Percentiles rank a stretch among this genome's conserved stretches.
These are phyloP conservation scores for Gouania willdenowi DNA, from an alignment of 2,797 vertebrate genomes.

Conservation along the genomic window DNA sequence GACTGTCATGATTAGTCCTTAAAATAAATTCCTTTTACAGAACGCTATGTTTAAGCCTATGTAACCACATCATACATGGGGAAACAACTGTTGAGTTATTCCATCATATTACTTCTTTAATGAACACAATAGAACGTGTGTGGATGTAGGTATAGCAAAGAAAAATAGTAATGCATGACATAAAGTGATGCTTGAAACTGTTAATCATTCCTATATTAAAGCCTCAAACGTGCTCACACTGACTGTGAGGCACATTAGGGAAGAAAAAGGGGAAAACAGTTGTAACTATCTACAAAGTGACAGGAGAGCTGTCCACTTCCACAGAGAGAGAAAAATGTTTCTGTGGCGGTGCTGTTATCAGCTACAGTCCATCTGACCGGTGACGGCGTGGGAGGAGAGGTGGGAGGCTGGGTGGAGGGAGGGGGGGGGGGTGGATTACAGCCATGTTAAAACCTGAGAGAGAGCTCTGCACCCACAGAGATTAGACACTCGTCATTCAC, in stretches of 20 bases:
- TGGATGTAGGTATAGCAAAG: constrained; percentile 24
- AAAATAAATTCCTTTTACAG: constrained; percentile 65
- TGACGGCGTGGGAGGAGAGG: constrained; percentile 8
- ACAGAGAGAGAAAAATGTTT: constrained; percentile 23
- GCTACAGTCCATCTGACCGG: constrained; percentile 50
- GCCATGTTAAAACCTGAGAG: constrained; percentile 65
- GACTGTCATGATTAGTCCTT: constrained; percentile 39
- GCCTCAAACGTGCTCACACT: constrained; percentile 30
- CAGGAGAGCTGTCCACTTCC: constrained; percentile 50
- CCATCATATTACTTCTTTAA: constrained; percentile 28
- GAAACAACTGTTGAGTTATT: constrained; percentile 34
- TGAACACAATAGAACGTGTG: constrained; percentile 18
- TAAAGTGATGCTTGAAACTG: constrained; percentile 13
- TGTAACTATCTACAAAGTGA: constrained; percentile 58
- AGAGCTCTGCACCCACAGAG: constrained; percentile 67
- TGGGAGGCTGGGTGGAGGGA: not conserved
- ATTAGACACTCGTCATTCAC: constrained; percentile 74
- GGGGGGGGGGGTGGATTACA: constrained; percentile 54
- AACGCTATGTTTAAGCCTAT: constrained; percentile 42
- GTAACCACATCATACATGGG: constrained; percentile 35
- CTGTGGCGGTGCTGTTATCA: constrained; percentile 46
- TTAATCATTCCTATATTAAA: constrained; percentile 47
- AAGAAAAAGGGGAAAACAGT: constrained; percentile 53
- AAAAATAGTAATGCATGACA: constrained; percentile 18
- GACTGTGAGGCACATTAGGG: constrained; percentile 51